Percentiles rank a stretch among this genome's conserved stretches.
phyloP scores from a whole-genome alignment of 1,140 invertebrate species.

The Lucilia cuprina region DNA sequence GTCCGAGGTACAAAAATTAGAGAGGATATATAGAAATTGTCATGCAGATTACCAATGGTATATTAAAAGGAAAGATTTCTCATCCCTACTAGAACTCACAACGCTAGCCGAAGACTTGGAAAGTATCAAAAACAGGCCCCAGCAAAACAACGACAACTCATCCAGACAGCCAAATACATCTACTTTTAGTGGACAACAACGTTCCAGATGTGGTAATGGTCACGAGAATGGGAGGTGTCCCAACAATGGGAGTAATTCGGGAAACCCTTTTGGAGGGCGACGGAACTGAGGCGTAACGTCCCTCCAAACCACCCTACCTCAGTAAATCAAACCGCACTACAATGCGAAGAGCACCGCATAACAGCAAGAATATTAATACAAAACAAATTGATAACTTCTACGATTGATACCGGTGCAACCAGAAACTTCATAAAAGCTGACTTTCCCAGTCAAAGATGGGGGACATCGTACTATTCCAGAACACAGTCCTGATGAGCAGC shows the following conservation, averaged over 20 bases:
- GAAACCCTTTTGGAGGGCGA: not conserved
- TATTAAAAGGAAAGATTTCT: not conserved
- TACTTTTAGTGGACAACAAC: not conserved
- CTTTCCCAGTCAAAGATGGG: too few species aligned
- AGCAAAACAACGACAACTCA: not conserved
- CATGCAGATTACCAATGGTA: not conserved
- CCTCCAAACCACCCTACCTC: not conserved
- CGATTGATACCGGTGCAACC: not conserved
- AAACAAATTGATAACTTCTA: too few species aligned
- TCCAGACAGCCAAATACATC: not conserved
- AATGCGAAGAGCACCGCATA: too few species aligned
- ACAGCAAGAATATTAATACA: too few species aligned
- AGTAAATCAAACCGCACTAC: too few species aligned
- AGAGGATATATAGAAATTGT: not conserved
- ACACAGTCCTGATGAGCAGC: not conserved
- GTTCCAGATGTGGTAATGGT: not conserved
- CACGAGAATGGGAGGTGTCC: not conserved
- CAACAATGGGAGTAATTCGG: not conserved
- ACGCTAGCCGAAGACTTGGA: not conserved
- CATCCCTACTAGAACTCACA: not conserved
- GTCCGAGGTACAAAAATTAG: not conserved
- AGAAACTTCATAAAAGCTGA: not conserved
- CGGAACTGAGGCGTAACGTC: not conserved
- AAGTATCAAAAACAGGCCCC: not conserved
- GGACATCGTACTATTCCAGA: too few species aligned